Evolutionary conservation across 2,113 vertebrate species (phyloP).

Genomic region (Pygoscelis adeliae): DNA sequence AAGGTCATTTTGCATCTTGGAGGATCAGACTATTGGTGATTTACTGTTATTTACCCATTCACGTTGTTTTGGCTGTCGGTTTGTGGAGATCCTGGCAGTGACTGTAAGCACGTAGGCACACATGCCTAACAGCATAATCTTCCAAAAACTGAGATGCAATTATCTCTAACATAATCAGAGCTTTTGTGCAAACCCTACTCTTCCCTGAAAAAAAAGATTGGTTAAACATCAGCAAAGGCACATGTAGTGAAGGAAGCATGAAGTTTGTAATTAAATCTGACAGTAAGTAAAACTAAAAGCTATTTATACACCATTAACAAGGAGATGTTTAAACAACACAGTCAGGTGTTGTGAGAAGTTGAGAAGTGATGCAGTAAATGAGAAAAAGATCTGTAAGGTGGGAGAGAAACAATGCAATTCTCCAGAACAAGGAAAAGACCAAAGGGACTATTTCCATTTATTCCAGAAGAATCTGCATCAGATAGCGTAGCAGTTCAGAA

Average conservation of each 20-base stretch:
- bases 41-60: not conserved
- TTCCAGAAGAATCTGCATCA: not conserved
- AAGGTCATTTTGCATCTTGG: not conserved
- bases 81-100: not conserved
- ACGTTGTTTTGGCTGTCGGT: not conserved
- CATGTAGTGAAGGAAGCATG: not conserved
- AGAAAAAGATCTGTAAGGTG: not conserved
- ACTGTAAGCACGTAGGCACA: rapidly evolving
- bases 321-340: not conserved
- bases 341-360: not conserved
- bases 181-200: not conserved
- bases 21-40: not conserved
- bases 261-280: slow-evolving; percentile 38
- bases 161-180: not conserved
- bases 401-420: not conserved
- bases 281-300: not conserved
- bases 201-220: not conserved
- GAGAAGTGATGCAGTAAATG: not conserved
- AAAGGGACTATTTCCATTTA: not conserved
- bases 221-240: not conserved
- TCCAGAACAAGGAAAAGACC: not conserved
- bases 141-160: not conserved
- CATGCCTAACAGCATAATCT: not conserved
- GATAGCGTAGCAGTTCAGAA: not conserved
- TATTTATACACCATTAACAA: not conserved